A percentile compares a stretch with the other conserved stretches of the same genome.
phyloP scores from a whole-genome alignment of 2,113 vertebrate genomes.

The Rhinichthys klamathensis region DNA sequence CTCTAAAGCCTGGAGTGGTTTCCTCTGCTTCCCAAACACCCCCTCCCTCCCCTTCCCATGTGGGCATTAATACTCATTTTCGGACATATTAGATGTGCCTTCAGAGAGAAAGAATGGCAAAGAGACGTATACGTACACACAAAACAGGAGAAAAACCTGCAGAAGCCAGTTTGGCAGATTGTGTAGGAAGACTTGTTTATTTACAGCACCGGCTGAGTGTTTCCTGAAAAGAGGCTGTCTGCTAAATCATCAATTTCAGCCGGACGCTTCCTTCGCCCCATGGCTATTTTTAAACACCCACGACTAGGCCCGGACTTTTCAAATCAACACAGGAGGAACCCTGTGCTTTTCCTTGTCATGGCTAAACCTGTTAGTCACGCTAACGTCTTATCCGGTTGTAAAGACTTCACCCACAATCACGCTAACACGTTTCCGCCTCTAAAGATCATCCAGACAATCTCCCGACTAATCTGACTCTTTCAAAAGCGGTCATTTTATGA shows the following conservation, averaged over 20 bases:
- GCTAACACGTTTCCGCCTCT: slow-evolving; percentile 72
- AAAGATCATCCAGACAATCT: slow-evolving; percentile 59
- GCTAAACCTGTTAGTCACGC: slow-evolving; percentile 78
- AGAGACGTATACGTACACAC: neutral
- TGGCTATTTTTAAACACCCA: slow-evolving; percentile 73
- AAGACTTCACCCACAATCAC: slow-evolving; percentile 74
- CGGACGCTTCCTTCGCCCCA: slow-evolving; percentile 61
- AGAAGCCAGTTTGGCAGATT: slow-evolving; percentile 36
- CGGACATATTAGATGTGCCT: neutral
- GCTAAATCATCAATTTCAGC: slow-evolving; percentile 74
- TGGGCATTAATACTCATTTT: slow-evolving; percentile 24
- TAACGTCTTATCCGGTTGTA: slow-evolving; percentile 73
- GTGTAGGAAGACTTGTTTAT: slow-evolving; percentile 49
- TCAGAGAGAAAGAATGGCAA: neutral
- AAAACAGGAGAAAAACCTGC: slow-evolving; percentile 17
- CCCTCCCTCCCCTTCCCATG: slow-evolving; percentile 35
- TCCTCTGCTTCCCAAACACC: slow-evolving; percentile 79
- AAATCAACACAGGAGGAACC: slow-evolving; percentile 62
- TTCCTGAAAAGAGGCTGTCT: slow-evolving; percentile 69
- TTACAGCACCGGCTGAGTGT: slow-evolving; percentile 49
- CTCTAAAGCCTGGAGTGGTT: slow-evolving; percentile 86
- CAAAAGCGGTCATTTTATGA: neutral
- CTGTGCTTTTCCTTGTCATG: slow-evolving; percentile 69
- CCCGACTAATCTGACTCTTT: slow-evolving; percentile 4
- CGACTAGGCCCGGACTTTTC: slow-evolving; percentile 53